Evolutionary conservation across 2,113 vertebrate species (phyloP).

Genomic region (Ptilorrhoa leucosticta): DNA sequence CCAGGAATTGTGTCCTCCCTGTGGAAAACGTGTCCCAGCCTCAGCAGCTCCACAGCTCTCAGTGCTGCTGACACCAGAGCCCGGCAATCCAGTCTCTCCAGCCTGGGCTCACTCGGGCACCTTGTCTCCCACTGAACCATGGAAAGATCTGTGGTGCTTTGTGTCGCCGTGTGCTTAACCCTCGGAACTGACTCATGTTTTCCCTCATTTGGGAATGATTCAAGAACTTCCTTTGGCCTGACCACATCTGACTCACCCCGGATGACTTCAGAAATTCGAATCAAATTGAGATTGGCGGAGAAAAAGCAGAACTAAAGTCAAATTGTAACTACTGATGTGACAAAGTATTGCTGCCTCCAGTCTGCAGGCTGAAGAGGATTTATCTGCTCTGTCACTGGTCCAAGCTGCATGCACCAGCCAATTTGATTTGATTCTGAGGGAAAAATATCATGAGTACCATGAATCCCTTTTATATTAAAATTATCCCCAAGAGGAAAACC

Average conservation of each 20-base stretch:
- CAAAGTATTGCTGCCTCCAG: background rate
- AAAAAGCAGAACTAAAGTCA: background rate
- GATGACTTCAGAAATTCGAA: background rate
- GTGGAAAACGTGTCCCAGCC: background rate
- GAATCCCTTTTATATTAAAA: background rate
- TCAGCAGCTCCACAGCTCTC: background rate
- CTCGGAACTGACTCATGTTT: background rate
- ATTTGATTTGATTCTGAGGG: background rate
- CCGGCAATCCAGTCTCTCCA: background rate
- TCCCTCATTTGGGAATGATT: background rate
- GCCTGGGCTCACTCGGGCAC: background rate
- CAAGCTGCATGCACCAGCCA: background rate
- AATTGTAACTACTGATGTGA: background rate
- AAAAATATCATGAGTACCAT: background rate
- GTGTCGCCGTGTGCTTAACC: background rate
- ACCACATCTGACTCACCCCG: constrained; percentile 19
- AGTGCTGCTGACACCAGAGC: background rate
- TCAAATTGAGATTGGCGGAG: background rate
- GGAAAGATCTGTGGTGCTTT: background rate
- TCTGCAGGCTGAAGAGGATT: background rate
- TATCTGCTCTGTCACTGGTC: background rate
- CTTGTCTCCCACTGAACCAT: background rate
- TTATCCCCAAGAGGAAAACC: background rate
- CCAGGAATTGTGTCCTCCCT: background rate
- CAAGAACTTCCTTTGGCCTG: background rate